Evolutionary conservation across 1,140 invertebrate species (phyloP).

Genomic region (Zaprionus lachaisei): DNA sequence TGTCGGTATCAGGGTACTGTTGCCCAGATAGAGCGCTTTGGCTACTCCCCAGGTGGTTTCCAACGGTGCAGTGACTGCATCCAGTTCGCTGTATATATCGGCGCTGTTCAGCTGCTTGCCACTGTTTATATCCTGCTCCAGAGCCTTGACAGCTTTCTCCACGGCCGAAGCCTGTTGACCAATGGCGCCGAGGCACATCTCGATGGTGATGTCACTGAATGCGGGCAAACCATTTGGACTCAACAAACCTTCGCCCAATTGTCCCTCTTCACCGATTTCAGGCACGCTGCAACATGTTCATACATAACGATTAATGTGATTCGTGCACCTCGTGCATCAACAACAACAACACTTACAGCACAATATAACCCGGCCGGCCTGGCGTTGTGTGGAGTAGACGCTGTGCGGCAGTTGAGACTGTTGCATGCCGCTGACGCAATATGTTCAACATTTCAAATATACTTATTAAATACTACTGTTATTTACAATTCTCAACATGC

Average conservation of each 20-base stretch:
- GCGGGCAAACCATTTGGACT: conserved; percentile 90
- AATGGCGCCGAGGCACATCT: conserved; percentile 92
- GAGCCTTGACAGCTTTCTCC: conserved; percentile 89
- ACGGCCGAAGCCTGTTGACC: conserved; percentile 93
- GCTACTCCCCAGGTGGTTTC: conserved; percentile 94
- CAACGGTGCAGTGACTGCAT: conserved; percentile 89
- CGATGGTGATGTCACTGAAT: conserved; percentile 92
- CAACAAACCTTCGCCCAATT: conserved; percentile 90
- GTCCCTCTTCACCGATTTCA: conserved; percentile 93
- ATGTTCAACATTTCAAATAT: conserved; percentile 65
- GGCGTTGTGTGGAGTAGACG: conserved; percentile 62
- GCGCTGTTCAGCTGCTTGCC: conserved; percentile 86
- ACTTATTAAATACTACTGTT: conserved; percentile 33
- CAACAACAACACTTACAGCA: conserved; percentile 70
- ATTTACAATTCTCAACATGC: conserved; percentile 53
- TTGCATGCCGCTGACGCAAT: conserved; percentile 52
- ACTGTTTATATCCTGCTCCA: conserved; percentile 60
- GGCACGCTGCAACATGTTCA: conserved; percentile 88
- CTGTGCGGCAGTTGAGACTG: conserved; percentile 39
- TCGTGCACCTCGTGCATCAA: not conserved
- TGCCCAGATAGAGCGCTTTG: conserved; percentile 92
- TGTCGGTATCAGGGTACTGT: conserved; percentile 91
- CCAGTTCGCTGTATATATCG: conserved; percentile 91
- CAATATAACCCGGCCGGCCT: conserved; percentile 71
- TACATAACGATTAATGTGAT: not conserved